Evolutionary conservation across 2,797 vertebrate genomes (phyloP), one percentile per base, ranked within the genome.

Genomic region (Sebastes taczanowskii): DNA sequence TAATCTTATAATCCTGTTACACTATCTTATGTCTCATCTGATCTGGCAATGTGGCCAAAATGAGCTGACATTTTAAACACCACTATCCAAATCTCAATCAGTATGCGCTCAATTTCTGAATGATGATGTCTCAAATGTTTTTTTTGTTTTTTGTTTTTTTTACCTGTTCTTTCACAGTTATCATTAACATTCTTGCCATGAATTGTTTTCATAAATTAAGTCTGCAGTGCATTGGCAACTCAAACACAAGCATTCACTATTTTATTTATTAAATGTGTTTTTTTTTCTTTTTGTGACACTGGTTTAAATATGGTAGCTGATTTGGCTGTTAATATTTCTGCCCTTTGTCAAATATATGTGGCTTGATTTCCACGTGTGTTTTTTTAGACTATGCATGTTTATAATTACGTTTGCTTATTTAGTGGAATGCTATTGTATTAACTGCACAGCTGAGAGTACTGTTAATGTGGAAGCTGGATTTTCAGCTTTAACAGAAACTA

Each of bases 321-420:
- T 71, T 34, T 85, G 78, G 79, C 89, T 89, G 82, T 89, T 86
- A 7, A 74, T 87, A 79, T 76, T 84, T 91, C 70, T 56, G 14
- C 80, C 75, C 20, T 73, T 59, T 85, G 73, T 89, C 77, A 72
- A 73, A 75, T 75, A 64, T 49, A 74, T 68, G 38, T 85, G 81
- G 64, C 82, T 83, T 87, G 25, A 83, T 80, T 82, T 85, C 77
- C 52, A 67, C 29, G n/a, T 69, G 46, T 35, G 13, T 38, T 38
- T 46, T 89, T 81, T 82, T 83, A 81, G 68, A 80, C 82, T 88
- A 87, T 91, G 94, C 91, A 93, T 93, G 90, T 89, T 83, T 78
- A 46, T 86, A 66, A 79, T 81, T 87, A 49, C 55, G 61, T 89
- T 88, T 87, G 77, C 74, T 82, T 82, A 34, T 90, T 55, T 91